Base-by-base conservation (phyloP, 2,113 vertebrate genomes). In the Fregata magnificens region DNA sequence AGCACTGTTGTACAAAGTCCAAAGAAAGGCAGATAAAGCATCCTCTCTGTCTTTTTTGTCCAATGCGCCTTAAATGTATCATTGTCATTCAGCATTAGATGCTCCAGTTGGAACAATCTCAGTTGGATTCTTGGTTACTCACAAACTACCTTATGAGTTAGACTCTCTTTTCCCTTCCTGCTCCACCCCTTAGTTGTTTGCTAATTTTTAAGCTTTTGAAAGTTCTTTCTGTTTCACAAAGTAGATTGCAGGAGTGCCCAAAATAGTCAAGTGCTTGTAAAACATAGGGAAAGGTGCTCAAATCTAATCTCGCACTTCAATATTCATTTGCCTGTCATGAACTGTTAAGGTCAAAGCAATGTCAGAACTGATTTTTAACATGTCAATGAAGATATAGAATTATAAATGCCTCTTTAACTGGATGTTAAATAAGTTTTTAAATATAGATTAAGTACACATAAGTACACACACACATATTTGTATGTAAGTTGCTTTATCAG, bases 381-480 rank as follows among this genome's bases (percentile, higher is more conserved):
- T 50, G 32, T 19, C 22, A 5, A 8, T 74, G 24, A 53, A 89
- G 16, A 61, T 38, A 19, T 1, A 36, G 45, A 93, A 58, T 74
- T 85, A 79, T 78, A 62, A 91, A 70, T 86, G 22, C 13, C 42
- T 61, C 34, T 45, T 80, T 44, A 86, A 67, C 49, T 36, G 7
- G 13, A 11, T 49, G 44, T 56, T 12, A 77, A 45, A n/a, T 71
- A 82, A 40, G 7, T 49, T 95, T 94, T 86, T 19, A 55, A 59
- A 44, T 81, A 52, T 7, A 16, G 8, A 42, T 73, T 84, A 34
- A 87, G 24, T 14, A 38, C 10, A 21, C 18, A 59, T 25, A 31
- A 34, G 10, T 0, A 4, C 10, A n/a, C 3, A 9, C 13, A 7
- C 13, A 20, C 2, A 1, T 29, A n/a, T 47, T 56, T 65, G 7